phyloP scores from a whole-genome alignment of 2,113 vertebrate genomes.

The Poicephalus meyeri region DNA sequence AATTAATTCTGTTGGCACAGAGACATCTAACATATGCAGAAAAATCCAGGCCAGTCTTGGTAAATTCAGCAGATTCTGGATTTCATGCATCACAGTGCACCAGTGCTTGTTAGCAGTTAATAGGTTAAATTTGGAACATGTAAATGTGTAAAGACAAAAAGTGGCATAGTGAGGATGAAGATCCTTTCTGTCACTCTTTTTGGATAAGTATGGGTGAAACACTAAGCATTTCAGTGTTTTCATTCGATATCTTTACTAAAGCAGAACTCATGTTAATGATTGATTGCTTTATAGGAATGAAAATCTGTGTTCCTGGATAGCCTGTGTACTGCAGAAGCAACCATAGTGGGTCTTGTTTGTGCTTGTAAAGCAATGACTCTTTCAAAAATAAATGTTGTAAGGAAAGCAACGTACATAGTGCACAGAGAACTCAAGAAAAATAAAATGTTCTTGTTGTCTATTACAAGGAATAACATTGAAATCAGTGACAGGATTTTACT shows the following conservation, averaged over 20 bases:
- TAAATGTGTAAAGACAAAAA: constrained; percentile 8
- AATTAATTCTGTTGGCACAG: neutral
- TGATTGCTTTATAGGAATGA: neutral
- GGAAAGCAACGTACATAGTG: accelerated
- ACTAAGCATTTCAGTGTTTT: neutral
- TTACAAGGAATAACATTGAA: neutral
- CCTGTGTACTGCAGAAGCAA: neutral
- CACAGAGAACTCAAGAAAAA: neutral
- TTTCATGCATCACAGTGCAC: neutral
- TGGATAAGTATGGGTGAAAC: neutral
- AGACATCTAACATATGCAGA: neutral
- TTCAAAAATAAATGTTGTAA: neutral
- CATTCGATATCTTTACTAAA: neutral
- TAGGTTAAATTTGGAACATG: constrained; percentile 47
- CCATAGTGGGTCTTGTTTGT: neutral
- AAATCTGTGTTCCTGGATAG: neutral
- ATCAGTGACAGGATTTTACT: neutral
- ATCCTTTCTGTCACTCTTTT: neutral
- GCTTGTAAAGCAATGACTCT: neutral
- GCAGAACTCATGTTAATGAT: neutral
- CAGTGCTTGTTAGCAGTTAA: neutral
- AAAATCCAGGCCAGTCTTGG: neutral
- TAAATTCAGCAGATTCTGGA: neutral
- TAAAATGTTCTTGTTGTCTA: neutral
- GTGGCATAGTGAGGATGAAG: constrained; percentile 5